Base-by-base conservation (phyloP, 2,888 invertebrate genomes). In the Drosophila lutescens region DNA sequence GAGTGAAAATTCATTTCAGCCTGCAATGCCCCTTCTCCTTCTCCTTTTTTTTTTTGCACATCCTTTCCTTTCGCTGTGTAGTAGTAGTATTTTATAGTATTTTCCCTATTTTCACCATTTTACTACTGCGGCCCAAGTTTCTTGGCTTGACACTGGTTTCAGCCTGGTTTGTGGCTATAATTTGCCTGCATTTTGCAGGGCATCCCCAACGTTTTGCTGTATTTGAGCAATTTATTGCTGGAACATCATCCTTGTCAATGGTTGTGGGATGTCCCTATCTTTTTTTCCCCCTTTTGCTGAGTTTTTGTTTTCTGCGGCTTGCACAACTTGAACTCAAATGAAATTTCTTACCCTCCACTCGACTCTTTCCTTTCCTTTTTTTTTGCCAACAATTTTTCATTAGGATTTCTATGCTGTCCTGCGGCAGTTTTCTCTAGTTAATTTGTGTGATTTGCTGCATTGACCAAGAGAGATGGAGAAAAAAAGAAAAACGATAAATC, bases 1-100 rank as follows among this genome's bases (percentile, higher is more conserved):
- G 88, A 88, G 89, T 84, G 88, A 88, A 89, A 89, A 89, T 90
- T 90, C 90, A 88, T 88, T 90, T 89, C 83, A 53, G 77, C 79
- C 47, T 51, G 40, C 23, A 23, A 13, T 30, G 9, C 26, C 17
- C 17, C 36, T 8, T 34, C 54, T 41, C 17, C 41, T 23, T 6
- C 26, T 23, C 6, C 26, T n/a, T 23, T 5, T 5, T 17, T 15
- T 17, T 43, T 43, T 17, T 23, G 20, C 54, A 41, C 65, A n/a
- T 50, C 30, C n/a, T 15, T 54, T 9, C 9, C 34, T 12, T 10
- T 4, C 0, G 12, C 34, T 13, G 38, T 30, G 30, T 30, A 30
- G 30, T 69, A 70, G 67, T 69, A 70, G 67, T 67, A 67, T 68
- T 68, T 70, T 46, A 51, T 68, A 68, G 68, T 68, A 68, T 68